A percentile compares a stretch with the other conserved stretches of the same genome.
Conservation (phyloP, 2,888 invertebrate species). For the Odontothrips loti region DNA sequence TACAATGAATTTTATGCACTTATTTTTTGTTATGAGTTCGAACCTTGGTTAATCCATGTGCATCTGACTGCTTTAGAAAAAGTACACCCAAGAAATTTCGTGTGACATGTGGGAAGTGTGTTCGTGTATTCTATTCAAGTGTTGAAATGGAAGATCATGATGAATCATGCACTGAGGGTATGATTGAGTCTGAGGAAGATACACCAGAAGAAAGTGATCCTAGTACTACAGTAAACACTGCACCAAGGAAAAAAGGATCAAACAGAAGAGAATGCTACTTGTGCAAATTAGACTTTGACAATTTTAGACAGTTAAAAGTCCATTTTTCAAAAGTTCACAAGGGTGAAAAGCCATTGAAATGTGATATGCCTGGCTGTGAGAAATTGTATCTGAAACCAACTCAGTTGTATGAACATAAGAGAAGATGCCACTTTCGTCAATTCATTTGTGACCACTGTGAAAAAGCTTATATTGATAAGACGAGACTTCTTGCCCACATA, state of each 20-base stretch:
- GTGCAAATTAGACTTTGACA: neutral
- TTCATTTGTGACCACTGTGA: neutral
- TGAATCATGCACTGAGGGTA: neutral
- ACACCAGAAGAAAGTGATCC: neutral
- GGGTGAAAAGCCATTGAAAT: neutral
- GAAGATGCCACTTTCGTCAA: neutral
- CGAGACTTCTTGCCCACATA: neutral
- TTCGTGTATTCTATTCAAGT: neutral
- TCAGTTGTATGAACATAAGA: neutral
- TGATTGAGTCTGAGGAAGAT: neutral
- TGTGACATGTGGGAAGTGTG: neutral
- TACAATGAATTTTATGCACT: neutral
- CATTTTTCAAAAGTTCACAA: neutral
- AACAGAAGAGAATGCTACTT: neutral
- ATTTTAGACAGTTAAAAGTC: neutral
- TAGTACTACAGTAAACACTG: neutral
- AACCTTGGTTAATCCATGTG: neutral
- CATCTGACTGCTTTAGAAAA: neutral
- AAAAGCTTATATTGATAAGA: neutral
- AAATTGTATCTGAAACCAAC: neutral
- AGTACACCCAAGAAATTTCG: neutral
- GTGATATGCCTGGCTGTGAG: neutral
- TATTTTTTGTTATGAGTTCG: neutral
- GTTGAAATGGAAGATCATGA: slow-evolving; percentile 3
- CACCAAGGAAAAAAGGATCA: neutral